Evolutionary conservation across 2,797 vertebrate genomes (phyloP), one percentile per base, ranked within the genome.

Genomic region (Aldrovandia affinis): DNA sequence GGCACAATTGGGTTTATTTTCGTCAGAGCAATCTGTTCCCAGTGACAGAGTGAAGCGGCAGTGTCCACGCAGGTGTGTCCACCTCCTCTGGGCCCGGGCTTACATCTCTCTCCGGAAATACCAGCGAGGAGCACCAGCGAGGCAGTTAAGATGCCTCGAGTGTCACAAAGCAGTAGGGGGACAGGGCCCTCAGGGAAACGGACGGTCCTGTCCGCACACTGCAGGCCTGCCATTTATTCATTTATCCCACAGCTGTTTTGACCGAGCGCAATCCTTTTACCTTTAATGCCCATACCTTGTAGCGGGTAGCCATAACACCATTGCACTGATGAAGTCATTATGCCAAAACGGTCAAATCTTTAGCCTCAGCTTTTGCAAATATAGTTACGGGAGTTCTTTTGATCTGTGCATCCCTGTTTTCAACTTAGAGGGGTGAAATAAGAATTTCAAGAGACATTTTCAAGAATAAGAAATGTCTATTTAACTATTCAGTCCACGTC

Each of bases 1-100:
- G 73, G 22, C n/a, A 50, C 73, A 30, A 20, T 47, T 61, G 70
- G 54, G 50, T 80, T 57, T 57, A 77, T 78, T 61, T 81, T 83
- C 22, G 59, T 42, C 42, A 63, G 83, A 50, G 83, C 42, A 33
- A 44, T 33, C 42, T 63, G 54, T 83, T 52, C 52, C 15, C 22
- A 12, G 25, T 10, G 73, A 77, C 73, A 47, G 22, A 39, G 50
- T 28, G 25, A 14, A 83, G 33, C 20, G 15, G 68, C 42, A 47
- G 39, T n/a, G 73, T 77, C 55, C 73, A 47, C 22, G 30, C 73
- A 10, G 20, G 68, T 22, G 42, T 47, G 39, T n/a, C 22, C 42
- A n/a, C 42, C 39, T 77, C 22, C 47, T 44, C 9, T 25, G 3
- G 73, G 22, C 42, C 47, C 73, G 25, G 36, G 28, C 30, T 30